A percentile compares a stretch with the other conserved stretches of the same genome.
These are phyloP conservation scores for Nerophis lumbriciformis DNA, from an alignment of 2,113 vertebrate genomes.

Conservation along the genomic window DNA sequence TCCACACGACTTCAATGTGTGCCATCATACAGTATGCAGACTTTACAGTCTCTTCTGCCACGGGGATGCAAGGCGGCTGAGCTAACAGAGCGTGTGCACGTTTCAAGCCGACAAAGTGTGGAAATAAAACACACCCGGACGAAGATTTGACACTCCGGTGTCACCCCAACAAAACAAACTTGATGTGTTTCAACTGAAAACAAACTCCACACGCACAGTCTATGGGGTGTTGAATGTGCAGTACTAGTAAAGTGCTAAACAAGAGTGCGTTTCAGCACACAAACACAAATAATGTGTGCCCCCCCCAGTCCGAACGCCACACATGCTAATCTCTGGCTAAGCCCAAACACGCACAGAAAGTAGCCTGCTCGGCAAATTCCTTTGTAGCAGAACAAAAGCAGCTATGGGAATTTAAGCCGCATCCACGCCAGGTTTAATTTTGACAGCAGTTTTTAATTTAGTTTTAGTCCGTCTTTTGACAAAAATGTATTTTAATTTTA, in stretches of 20 bases:
- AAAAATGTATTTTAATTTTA: too few species aligned
- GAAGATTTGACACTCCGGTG: constrained; percentile 39
- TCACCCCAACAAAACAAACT: constrained; percentile 25
- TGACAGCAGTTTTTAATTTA: too few species aligned
- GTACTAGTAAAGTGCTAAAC: constrained; percentile 19
- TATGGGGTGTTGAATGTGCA: not conserved
- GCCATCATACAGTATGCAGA: too few species aligned
- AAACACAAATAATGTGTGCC: constrained; percentile 18
- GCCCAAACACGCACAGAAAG: constrained; percentile 49
- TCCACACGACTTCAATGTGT: too few species aligned
- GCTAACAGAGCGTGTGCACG: constrained; percentile 1
- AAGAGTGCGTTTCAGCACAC: constrained; percentile 23
- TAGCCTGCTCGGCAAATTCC: constrained; percentile 62
- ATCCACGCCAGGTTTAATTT: too few species aligned
- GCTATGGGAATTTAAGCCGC: not conserved
- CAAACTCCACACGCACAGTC: not conserved
- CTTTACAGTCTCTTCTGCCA: constrained; percentile 27
- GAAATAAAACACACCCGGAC: constrained; percentile 25
- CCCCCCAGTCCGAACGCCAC: constrained; percentile 24
- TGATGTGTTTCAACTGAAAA: constrained; percentile 16
- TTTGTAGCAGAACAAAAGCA: constrained; percentile 42
- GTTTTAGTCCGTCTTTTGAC: too few species aligned
- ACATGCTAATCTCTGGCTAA: constrained; percentile 54
- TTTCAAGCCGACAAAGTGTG: constrained; percentile 9
- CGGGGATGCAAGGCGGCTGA: constrained; percentile 27